phyloP scores from a whole-genome alignment of 2,113 vertebrate species.

The Chinchilla lanigera region DNA sequence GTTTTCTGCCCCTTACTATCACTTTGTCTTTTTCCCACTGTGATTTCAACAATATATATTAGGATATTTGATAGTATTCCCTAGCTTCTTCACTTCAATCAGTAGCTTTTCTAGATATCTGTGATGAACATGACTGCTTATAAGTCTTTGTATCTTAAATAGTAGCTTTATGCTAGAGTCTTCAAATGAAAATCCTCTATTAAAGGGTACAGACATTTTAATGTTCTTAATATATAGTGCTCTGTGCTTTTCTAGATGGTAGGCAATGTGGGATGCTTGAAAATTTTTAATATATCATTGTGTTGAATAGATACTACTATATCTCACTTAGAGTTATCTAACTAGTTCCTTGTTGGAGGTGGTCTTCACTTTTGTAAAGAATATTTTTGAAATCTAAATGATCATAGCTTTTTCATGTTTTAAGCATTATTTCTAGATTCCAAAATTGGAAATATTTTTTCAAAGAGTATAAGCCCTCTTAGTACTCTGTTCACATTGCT shows the following conservation, averaged over 20 bases:
- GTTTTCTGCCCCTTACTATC: not conserved
- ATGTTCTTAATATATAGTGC: not conserved
- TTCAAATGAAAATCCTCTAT: not conserved
- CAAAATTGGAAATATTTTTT: conserved; percentile 1
- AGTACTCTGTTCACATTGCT: not conserved
- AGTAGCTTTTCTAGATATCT: not conserved
- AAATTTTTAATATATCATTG: not conserved
- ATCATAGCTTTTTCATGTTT: conserved; percentile 28
- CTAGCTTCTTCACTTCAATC: not conserved
- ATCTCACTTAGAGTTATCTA: not conserved
- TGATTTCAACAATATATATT: not conserved
- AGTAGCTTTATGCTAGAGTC: not conserved
- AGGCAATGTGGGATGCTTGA: not conserved
- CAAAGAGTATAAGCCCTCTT: not conserved
- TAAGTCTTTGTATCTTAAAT: conserved; percentile 12
- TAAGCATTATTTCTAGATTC: conserved; percentile 18
- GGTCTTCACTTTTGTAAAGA: not conserved
- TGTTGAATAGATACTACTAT: conserved; percentile 3
- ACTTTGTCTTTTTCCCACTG: not conserved
- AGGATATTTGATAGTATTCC: not conserved
- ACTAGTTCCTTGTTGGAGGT: not conserved
- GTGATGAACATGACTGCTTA: not conserved
- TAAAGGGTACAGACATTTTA: not conserved
- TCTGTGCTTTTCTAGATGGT: not conserved
- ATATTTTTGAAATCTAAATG: conserved; percentile 19